Evolutionary conservation across 1,140 invertebrate species (phyloP).

Genomic region (Diabrotica virgifera): DNA sequence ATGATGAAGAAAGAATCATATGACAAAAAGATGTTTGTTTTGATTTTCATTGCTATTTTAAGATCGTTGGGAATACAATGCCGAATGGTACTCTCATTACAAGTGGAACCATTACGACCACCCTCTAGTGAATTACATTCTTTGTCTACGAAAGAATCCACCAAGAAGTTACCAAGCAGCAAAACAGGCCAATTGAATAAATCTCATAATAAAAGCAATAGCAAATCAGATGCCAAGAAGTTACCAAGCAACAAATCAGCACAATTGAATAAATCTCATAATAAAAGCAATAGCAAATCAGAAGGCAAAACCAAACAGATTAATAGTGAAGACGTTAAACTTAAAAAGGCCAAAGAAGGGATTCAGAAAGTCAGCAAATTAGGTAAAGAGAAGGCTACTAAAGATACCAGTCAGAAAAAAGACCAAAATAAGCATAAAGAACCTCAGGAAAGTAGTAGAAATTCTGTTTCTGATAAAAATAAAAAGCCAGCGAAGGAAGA

Average conservation of each 20-base stretch:
- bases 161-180: slow-evolving; percentile 21
- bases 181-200: background rate
- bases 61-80: slow-evolving; percentile 77
- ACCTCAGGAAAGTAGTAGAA: too few species aligned
- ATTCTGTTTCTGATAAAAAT: too few species aligned
- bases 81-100: slow-evolving; percentile 71
- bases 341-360: background rate
- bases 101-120: slow-evolving; percentile 61
- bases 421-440: too few species aligned
- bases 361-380: background rate
- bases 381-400: too few species aligned
- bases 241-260: slow-evolving; percentile 11
- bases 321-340: background rate
- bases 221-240: slow-evolving; percentile 7
- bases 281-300: background rate
- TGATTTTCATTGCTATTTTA: slow-evolving; percentile 72
- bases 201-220: background rate
- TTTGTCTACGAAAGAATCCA: slow-evolving; percentile 36
- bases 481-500: too few species aligned
- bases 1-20: slow-evolving; percentile 61
- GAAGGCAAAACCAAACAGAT: background rate
- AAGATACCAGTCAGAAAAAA: too few species aligned
- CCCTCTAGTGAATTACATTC: slow-evolving; percentile 57
- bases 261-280: background rate
- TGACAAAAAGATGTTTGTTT: slow-evolving; percentile 65